Base-by-base conservation (phyloP, 1,140 invertebrate genomes). In the Bombus sibiricus region DNA sequence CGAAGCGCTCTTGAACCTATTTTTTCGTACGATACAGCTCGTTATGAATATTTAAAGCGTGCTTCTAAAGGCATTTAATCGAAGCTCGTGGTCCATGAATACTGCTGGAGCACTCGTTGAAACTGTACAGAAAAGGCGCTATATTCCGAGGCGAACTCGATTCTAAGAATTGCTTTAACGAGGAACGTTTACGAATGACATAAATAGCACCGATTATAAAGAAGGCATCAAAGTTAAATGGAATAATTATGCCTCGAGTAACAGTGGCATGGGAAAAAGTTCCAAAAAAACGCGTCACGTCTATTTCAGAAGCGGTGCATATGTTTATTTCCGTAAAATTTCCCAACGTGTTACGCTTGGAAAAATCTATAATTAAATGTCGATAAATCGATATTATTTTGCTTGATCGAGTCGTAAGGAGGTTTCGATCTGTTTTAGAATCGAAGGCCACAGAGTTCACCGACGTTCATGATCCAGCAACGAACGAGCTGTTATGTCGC, bases 401-500 rank as follows among this genome's bases (percentile, higher is more conserved):
- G 22, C 0, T 22, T 9, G 22, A 69, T 10, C 25, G 28, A 57
- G 5, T 72, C 18, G 62, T 18, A 4, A 25, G 57, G 15, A 34
- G 28, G 18, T 41, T 75, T 43, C 10, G 5, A 59, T 68, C 37
- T 76, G 69, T 78, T 81, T 12, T 79, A 95, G 98, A 99, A 82
- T 99, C 99, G 0, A 98, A 99, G 95, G 97, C 98, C 4, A 97
- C 95, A 25, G 97, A 99, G 91, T 99, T 98, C 97, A 98, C 99
- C 91, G 98, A 99, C 92, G 96, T 99, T 2, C 98, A 98, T 88
- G 98, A 99, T 95, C 99, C 99, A 86, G 98, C 98, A 12, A 99
- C 98, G 53, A 98, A 99, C 95, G 96, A 98, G 94, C 96, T 99
- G 86, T 96, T 98, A 75, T 92, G 90, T 85, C 96, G 97, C 86